These are phyloP conservation scores for Syngnathus typhle DNA, from an alignment of 2,113 vertebrate genomes.

Conservation along the genomic window DNA sequence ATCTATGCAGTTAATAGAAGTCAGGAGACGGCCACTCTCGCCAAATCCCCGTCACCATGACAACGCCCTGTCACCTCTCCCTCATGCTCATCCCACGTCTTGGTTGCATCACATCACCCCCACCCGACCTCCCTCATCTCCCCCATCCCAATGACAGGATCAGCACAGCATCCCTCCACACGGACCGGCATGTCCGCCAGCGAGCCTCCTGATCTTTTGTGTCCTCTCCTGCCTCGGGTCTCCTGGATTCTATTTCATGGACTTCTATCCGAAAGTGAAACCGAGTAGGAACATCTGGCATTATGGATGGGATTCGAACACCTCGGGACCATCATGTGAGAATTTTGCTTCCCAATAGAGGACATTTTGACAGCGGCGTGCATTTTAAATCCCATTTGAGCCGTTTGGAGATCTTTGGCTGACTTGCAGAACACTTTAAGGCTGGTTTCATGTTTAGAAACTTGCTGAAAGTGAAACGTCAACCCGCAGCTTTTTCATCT, in stretches of 20 bases:
- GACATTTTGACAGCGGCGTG: not conserved
- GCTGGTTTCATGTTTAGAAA: not conserved
- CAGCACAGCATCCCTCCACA: conserved; percentile 21
- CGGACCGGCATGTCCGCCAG: conserved; percentile 17
- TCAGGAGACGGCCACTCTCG: not conserved
- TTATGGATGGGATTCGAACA: not conserved
- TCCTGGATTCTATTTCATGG: too few relatives aligned
- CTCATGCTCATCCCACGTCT: conserved; percentile 24
- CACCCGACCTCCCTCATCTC: conserved; percentile 16
- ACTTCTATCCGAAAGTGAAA: not conserved
- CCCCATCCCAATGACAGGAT: conserved; percentile 28
- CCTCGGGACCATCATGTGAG: not conserved
- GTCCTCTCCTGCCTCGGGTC: not conserved
- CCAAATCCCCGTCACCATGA: conserved; percentile 43
- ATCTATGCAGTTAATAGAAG: conserved; percentile 8
- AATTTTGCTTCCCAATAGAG: not conserved
- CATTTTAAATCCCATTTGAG: not conserved
- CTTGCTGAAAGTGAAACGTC: not conserved
- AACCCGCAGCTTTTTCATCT: not conserved
- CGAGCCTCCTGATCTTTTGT: not conserved
- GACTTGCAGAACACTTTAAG: not conserved
- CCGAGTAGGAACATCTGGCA: not conserved
- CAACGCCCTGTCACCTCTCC: conserved; percentile 36
- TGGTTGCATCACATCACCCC: conserved; percentile 55
- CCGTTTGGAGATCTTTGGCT: not conserved